Conservation (phyloP, 1,140 invertebrate genomes). For the Halesus radiatus region DNA sequence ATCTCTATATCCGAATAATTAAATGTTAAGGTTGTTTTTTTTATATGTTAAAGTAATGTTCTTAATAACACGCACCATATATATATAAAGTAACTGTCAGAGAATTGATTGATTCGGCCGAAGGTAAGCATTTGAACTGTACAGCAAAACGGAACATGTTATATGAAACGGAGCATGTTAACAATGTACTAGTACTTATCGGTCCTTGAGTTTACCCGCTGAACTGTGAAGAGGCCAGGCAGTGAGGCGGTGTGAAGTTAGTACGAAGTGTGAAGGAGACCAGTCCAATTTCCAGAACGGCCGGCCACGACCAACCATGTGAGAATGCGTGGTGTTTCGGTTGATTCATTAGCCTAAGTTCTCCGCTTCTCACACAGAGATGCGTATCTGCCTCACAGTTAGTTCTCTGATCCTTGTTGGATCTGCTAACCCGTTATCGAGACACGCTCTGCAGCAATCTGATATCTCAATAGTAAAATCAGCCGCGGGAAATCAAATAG, state of each 20-base stretch:
- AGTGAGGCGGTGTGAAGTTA: neutral
- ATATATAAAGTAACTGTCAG: neutral
- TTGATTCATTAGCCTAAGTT: conserved; percentile 40
- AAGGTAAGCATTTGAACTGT: neutral
- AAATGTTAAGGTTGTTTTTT: too few species aligned
- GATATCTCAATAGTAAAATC: conserved; percentile 51
- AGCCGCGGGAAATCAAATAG: conserved; percentile 38
- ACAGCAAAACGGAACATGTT: neutral
- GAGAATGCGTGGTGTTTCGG: conserved; percentile 28
- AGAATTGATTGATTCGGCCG: neutral
- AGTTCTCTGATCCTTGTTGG: conserved; percentile 48
- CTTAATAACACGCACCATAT: neutral
- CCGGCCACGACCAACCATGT: conserved; percentile 2
- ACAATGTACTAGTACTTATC: neutral
- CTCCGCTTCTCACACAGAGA: conserved; percentile 46
- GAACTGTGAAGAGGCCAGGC: neutral
- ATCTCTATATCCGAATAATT: too few species aligned
- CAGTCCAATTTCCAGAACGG: neutral
- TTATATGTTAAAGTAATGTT: neutral
- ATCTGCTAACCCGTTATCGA: conserved; percentile 52
- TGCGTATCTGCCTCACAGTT: conserved; percentile 50
- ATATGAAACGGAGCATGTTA: conserved; percentile 8
- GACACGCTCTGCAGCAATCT: conserved; percentile 47
- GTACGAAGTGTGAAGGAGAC: neutral
- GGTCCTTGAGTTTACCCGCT: conserved; percentile 3